Conservation (phyloP, 1,140 invertebrate species). For the Mactra quadrangularis region DNA sequence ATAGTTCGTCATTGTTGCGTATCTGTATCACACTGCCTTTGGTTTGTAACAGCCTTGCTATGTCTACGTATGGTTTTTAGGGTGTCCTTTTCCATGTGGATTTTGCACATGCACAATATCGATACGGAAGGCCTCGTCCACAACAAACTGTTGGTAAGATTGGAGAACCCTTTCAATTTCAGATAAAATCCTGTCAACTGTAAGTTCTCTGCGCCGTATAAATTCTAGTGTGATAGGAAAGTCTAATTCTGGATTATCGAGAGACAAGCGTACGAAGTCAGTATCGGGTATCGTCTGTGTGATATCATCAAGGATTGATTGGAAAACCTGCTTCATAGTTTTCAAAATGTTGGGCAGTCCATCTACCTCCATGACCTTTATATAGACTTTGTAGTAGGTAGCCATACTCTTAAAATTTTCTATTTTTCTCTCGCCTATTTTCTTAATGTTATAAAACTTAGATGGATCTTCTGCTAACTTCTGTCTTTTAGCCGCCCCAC, state of each 20-base stretch:
- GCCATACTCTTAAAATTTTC: too few species aligned
- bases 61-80: background rate
- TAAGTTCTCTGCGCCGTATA: background rate
- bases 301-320: too few species aligned
- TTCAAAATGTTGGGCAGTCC: too few species aligned
- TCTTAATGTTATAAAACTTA: too few species aligned
- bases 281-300: too few species aligned
- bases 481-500: too few species aligned
- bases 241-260: constrained; percentile 8
- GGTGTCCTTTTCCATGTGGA: background rate
- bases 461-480: too few species aligned
- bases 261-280: too few species aligned
- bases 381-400: too few species aligned
- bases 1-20: constrained; percentile 12
- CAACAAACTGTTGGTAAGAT: constrained; percentile 23
- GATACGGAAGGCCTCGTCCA: constrained; percentile 4
- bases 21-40: constrained; percentile 24
- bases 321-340: too few species aligned
- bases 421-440: too few species aligned
- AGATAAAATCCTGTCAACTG: background rate
- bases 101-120: constrained; percentile 10
- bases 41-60: constrained; percentile 1
- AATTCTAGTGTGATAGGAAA: background rate
- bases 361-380: too few species aligned
- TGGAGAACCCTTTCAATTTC: constrained; percentile 22